Base-by-base conservation (phyloP, 2,888 invertebrate species). In the Ormyrus nitidulus region DNA sequence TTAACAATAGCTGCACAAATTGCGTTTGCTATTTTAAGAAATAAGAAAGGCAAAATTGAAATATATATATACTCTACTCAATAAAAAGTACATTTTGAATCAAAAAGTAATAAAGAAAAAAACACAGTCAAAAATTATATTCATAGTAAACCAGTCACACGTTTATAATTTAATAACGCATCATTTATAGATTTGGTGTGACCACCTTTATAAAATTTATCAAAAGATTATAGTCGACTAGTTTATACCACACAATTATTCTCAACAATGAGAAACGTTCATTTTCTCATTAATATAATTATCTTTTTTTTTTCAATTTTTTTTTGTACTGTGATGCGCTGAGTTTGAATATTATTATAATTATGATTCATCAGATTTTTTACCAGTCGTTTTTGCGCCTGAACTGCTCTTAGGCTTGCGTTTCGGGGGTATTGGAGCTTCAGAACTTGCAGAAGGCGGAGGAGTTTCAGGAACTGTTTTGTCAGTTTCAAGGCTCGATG, bases 391-490 rank as follows among this genome's bases (percentile, higher is more conserved):
- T 77, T 84, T 84, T 49, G 81, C 78, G 69, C 83, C 80, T 8
- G 83, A 65, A 48, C 46, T 53, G 34, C 49, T 61, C 84, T 90
- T 90, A 8, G 81, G 71, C 84, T 89, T 90, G 80, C 90, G 84
- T 59, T 90, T 90, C 1, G 90, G 92, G 5, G 93, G 93, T 73
- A 93, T 91, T 48, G 92, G 91, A 58, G 83, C 82, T 34, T 88
- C 87, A 10, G 87, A 81, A 66, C 83, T 83, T 77, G 89, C 90
- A 13, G 89, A 87, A 19, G 91, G 91, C 19, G 93, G 92, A 46
- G 93, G 92, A 68, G 92, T 92, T 81, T 92, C 92, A 62, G 92
- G 90, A 61, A 91, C 90, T 51, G 91, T 89, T 83, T 90, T 88
- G 59, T 91, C 91, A 51, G 91, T 90, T 68, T 87, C 88, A 77